phyloP scores from a whole-genome alignment of 1,140 invertebrate genomes.

The Onthophagus taurus region DNA sequence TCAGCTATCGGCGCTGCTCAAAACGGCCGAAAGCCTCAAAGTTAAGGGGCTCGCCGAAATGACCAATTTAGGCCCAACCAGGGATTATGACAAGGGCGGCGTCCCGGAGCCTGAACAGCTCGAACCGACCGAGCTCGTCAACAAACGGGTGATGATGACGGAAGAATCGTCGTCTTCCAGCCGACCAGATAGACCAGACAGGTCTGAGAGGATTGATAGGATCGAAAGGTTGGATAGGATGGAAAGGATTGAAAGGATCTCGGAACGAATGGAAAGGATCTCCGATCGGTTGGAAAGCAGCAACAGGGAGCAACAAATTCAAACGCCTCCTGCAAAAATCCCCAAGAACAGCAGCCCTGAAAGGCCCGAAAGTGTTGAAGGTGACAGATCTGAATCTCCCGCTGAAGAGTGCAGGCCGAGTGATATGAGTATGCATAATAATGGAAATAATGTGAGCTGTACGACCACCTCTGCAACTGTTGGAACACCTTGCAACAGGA shows the following conservation, averaged over 20 bases:
- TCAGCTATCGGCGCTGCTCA: slow-evolving; percentile 79
- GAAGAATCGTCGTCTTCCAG: slow-evolving; percentile 15
- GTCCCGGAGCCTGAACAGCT: slow-evolving; percentile 32
- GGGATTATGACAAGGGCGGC: slow-evolving; percentile 30
- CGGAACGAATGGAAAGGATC: no score
- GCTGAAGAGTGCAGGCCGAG: slow-evolving; percentile 37
- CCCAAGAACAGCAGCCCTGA: slow-evolving; percentile 24
- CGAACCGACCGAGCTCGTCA: slow-evolving; percentile 35
- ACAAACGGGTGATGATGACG: slow-evolving; percentile 25
- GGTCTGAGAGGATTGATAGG: slow-evolving; percentile 15
- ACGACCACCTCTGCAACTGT: slow-evolving; percentile 5
- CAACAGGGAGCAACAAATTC: slow-evolving; percentile 16
- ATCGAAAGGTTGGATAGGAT: slow-evolving; percentile 10
- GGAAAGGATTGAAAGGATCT: slow-evolving; percentile 20
- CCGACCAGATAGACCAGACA: no score
- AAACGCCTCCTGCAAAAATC: slow-evolving; percentile 17
- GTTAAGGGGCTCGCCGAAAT: slow-evolving; percentile 81
- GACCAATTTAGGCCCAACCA: slow-evolving; percentile 59
- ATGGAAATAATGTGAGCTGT: neutral
- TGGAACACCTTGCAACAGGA: slow-evolving; percentile 33
- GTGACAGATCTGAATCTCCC: slow-evolving; percentile 36
- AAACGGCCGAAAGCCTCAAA: slow-evolving; percentile 87
- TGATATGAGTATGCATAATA: slow-evolving; percentile 48
- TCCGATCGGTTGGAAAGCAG: no score
- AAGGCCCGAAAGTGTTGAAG: slow-evolving; percentile 21